A percentile compares a stretch with the other conserved stretches of the same genome.
phyloP scores from a whole-genome alignment of 2,797 vertebrate genomes.

The Prionace glauca region DNA sequence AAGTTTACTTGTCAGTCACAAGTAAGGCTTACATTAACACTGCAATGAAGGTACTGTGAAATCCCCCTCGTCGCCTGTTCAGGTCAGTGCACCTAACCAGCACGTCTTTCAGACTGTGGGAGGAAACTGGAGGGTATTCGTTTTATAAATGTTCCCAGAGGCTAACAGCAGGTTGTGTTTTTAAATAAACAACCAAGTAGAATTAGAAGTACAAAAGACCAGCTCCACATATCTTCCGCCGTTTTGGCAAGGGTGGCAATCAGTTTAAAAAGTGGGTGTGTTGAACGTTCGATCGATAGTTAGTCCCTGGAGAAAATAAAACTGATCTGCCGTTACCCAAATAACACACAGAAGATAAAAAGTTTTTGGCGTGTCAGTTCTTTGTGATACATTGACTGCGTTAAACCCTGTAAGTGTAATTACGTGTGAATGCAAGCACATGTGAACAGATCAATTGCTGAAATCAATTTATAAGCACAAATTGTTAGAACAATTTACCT shows the following conservation, averaged over 20 bases:
- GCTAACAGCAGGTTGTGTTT: not conserved
- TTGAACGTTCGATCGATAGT: not conserved
- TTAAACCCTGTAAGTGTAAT: not conserved
- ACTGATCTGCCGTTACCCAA: not conserved
- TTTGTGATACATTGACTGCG: not conserved
- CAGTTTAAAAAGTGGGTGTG: not conserved
- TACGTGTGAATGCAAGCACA: not conserved
- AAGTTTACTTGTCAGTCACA: no score
- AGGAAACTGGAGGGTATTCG: conserved; percentile 49
- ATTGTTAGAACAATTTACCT: not conserved
- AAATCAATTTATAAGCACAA: not conserved
- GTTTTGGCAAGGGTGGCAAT: not conserved
- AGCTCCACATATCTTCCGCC: not conserved
- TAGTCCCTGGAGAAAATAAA: not conserved
- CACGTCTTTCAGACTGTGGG: no score
- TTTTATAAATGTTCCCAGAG: not conserved
- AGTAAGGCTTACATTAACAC: no score
- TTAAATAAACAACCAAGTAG: not conserved
- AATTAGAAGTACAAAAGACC: not conserved
- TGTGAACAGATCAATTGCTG: not conserved
- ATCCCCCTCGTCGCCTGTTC: no score
- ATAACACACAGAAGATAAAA: not conserved
- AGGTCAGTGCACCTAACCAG: no score
- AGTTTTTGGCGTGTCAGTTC: not conserved
- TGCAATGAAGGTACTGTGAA: no score